These are phyloP conservation scores for Platygyra sinensis DNA, from an alignment of 64 coral and sea anemone genomes.

Conservation along the genomic window DNA sequence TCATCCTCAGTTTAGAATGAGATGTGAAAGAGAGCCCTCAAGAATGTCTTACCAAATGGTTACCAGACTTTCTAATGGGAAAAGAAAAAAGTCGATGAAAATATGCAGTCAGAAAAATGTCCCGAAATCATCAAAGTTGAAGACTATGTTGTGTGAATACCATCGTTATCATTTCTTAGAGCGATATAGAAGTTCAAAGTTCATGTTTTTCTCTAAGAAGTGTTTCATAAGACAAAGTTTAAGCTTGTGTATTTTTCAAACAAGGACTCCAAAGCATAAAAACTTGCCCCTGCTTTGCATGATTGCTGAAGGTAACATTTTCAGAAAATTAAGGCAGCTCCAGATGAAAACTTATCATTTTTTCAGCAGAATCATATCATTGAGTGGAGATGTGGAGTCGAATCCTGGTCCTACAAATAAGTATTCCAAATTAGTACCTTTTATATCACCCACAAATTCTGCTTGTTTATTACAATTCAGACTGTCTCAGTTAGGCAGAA, in stretches of 20 bases:
- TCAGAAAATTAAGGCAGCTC: slow-evolving; percentile 13
- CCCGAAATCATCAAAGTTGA: not conserved
- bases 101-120: slow-evolving; percentile 20
- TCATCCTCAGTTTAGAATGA: slow-evolving; percentile 30
- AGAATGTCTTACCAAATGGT: slow-evolving; percentile 38
- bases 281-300: slow-evolving; percentile 28
- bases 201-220: not conserved
- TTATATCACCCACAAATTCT: slow-evolving; percentile 7
- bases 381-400: slow-evolving; percentile 67
- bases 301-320: slow-evolving; percentile 13
- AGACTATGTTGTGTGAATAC: slow-evolving; percentile 11
- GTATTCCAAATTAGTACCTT: not conserved
- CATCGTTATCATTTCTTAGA: slow-evolving; percentile 2
- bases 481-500: slow-evolving; percentile 54
- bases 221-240: not conserved
- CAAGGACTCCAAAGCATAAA: slow-evolving; percentile 41
- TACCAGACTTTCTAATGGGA: slow-evolving; percentile 18
- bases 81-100: not conserved
- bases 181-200: slow-evolving; percentile 7
- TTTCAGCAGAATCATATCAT: slow-evolving; percentile 16
- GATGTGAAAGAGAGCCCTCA: slow-evolving; percentile 27
- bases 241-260: not conserved
- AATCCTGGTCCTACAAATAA: slow-evolving; percentile 40
- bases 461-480: slow-evolving; percentile 43
- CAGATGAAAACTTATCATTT: slow-evolving; percentile 22